A percentile compares a stretch with the other conserved stretches of the same genome.
phyloP scores from a whole-genome alignment of 1,140 invertebrate genomes.

The Melipona quadrifasciata region DNA sequence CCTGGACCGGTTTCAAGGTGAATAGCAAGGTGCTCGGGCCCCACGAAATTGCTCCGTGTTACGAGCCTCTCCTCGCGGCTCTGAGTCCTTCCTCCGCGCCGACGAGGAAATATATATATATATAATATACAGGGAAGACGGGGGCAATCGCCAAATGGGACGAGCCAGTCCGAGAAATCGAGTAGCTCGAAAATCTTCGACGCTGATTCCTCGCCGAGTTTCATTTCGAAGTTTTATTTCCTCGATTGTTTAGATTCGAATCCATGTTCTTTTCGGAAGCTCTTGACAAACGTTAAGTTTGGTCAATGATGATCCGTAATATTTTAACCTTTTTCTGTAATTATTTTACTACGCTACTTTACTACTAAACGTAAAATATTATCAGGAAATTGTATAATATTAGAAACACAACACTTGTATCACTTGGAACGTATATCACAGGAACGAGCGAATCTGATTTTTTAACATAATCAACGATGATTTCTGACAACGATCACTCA shows the following conservation, averaged over 20 bases:
- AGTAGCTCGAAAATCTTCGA: not conserved
- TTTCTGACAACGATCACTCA: not conserved
- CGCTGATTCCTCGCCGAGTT: no score
- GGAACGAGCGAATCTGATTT: not conserved
- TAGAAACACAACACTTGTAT: no score
- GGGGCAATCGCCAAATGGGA: conserved; percentile 19
- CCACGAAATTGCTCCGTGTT: conserved; percentile 60
- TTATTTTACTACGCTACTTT: no score
- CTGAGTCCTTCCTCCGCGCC: conserved; percentile 7
- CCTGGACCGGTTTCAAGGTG: conserved; percentile 65
- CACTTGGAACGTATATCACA: no score
- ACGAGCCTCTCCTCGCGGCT: conserved; percentile 24
- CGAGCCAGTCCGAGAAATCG: not conserved
- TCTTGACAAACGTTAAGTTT: no score
- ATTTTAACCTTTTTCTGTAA: no score
- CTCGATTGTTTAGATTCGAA: no score
- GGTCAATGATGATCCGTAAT: no score
- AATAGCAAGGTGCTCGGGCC: conserved; percentile 61
- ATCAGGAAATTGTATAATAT: no score
- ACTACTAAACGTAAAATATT: no score
- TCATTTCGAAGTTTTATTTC: no score
- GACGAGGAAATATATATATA: conserved; percentile 26
- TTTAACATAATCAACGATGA: not conserved
- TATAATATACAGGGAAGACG: not conserved
- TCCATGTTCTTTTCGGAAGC: no score